phyloP scores from a whole-genome alignment of 2,797 vertebrate species.

The Notoglanidium macrostoma region DNA sequence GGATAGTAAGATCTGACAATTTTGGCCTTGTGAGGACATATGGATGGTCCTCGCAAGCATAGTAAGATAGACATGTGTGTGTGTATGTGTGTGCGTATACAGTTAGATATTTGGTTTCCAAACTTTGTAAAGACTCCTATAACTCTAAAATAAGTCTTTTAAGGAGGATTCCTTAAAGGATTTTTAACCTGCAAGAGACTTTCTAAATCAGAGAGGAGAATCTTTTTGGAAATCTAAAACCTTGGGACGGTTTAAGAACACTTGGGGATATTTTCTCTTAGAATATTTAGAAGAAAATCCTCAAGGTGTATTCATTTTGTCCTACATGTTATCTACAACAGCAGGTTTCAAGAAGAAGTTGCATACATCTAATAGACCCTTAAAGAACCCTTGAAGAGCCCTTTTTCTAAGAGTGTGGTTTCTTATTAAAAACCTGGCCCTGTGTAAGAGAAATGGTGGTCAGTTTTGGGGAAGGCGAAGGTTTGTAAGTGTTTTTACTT shows the following conservation, averaged over 20 bases:
- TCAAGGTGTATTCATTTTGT: background rate
- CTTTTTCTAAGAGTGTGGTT: no score
- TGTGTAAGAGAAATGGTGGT: background rate
- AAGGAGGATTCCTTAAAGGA: background rate
- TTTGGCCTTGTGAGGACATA: no score
- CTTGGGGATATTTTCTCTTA: background rate
- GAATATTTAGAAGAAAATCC: background rate
- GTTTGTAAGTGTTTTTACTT: background rate
- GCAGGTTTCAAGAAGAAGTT: no score
- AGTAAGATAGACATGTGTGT: no score
- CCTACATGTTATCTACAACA: background rate
- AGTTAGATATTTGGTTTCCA: background rate
- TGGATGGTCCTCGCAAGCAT: no score
- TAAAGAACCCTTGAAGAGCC: no score
- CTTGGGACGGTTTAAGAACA: background rate
- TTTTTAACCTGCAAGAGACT: background rate
- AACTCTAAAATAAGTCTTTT: background rate
- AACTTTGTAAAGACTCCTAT: background rate
- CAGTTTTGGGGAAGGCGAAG: background rate
- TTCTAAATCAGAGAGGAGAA: background rate
- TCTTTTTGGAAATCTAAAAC: background rate
- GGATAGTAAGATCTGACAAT: no score
- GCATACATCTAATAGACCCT: no score
- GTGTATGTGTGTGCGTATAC: background rate
- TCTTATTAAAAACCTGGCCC: no score